These are phyloP conservation scores for Triplophysa tibetana DNA, from an alignment of 2,113 vertebrate species.

Conservation along the genomic window DNA sequence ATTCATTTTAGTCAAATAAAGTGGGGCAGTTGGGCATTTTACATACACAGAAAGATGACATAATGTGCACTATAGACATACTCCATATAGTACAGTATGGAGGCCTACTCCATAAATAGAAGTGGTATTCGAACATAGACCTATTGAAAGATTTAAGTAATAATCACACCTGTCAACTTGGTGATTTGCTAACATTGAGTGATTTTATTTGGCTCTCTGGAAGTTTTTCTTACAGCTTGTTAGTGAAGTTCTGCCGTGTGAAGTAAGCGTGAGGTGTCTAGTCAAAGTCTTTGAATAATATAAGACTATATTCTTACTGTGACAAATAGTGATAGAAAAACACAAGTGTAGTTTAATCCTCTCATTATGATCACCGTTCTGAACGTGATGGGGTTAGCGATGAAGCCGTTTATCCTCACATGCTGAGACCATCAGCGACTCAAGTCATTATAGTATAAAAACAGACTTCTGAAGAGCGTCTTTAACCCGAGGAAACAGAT, in stretches of 20 bases:
- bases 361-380: neutral
- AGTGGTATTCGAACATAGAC: no score
- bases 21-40: no score
- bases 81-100: no score
- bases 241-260: neutral
- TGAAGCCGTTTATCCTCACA: neutral
- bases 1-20: no score
- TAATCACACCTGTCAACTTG: neutral
- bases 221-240: neutral
- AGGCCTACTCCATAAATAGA: no score
- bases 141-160: no score
- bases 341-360: neutral
- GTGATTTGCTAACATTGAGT: neutral
- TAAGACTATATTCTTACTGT: neutral
- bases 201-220: neutral
- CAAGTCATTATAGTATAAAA: conserved; percentile 13
- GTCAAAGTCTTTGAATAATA: neutral
- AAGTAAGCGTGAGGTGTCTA: neutral
- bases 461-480: conserved; percentile 25
- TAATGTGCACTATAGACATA: no score
- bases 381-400: neutral
- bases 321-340: neutral
- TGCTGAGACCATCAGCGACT: neutral
- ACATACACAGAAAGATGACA: no score
- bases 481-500: conserved; percentile 12